Evolutionary conservation across 2,797 vertebrate genomes (phyloP), one percentile per base, ranked within the genome.

Genomic region (Poliocrania exsul): DNA sequence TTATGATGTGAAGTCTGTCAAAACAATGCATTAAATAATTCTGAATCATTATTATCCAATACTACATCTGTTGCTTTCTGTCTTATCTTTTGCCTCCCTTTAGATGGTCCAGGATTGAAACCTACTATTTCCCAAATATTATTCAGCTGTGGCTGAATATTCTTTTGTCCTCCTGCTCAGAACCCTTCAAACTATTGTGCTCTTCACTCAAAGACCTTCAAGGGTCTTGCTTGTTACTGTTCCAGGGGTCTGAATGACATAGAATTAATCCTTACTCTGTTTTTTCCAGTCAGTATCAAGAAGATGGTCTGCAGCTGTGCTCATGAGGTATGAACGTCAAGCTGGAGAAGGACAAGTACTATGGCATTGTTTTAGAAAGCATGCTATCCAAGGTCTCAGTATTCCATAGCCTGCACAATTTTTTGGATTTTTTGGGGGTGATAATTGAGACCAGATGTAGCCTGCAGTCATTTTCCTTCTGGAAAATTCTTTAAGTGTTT

Each of bases 1-100:
- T 96, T 96, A 78, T 95, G 89, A 97, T 79, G 81, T 97, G 96
- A 97, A 97, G 70, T 93, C 96, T 98, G 97, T 98, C 97, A 97
- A 97, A 98, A 98, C 95, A 98, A 94, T 97, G 95, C 96, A 97
- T 97, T 98, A 97, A 97, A 96, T 95, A 94, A 96, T 97, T 97
- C 88, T 85, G 86, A 95, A 90, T 97, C 91, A 90, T 94, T 90
- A 92, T 95, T 92, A 98, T 96, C 80, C 69, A 95, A 49, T 95
- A 90, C 65, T 96, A 88, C 53, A 37, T 97, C 53, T 90, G 61
- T 77, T 97, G 28, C 82, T 77, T 96, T 1, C 40, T 62, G 81
- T 14, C 56, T 86, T 90, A 37, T 33, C 57, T 75, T 84, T 65
- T 11, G 37, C 58, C 49, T 65, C 94, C 23, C 26, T 37, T 88